These are phyloP conservation scores for Andrena haemorrhoa DNA, from an alignment of 2,888 invertebrate genomes.

Conservation along the genomic window DNA sequence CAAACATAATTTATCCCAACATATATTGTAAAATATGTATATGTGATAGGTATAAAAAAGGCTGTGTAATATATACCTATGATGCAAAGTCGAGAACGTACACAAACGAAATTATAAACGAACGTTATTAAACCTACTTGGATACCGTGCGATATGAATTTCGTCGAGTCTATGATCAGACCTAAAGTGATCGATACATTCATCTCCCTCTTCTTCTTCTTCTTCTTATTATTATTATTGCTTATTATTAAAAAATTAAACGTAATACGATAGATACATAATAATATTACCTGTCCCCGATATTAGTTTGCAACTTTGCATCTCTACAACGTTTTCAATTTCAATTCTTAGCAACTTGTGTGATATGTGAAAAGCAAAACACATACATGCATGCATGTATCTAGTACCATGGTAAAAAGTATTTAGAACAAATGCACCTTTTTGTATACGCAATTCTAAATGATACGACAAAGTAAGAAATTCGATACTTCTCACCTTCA, in stretches of 20 bases:
- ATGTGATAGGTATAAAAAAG: slow-evolving; percentile 42
- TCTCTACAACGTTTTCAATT: slow-evolving; percentile 24
- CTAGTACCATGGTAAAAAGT: not conserved
- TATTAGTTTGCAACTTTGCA: slow-evolving; percentile 24
- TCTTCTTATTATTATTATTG: slow-evolving; percentile 2
- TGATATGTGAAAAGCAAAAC: slow-evolving; percentile 5
- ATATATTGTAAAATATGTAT: slow-evolving; percentile 33
- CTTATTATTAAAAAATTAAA: slow-evolving; percentile 16
- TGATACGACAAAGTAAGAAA: not conserved
- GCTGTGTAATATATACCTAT: slow-evolving; percentile 53
- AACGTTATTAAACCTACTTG: slow-evolving; percentile 2
- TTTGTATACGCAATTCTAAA: not conserved
- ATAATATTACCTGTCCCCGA: not conserved
- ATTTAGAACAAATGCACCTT: slow-evolving; percentile 1
- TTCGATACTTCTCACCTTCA: not conserved
- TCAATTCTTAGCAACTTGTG: not conserved
- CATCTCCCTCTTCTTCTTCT: slow-evolving; percentile 10
- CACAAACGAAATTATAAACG: slow-evolving; percentile 9
- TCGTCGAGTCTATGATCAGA: not conserved
- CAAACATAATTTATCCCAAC: slow-evolving; percentile 11
- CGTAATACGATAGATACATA: not conserved
- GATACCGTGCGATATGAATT: slow-evolving; percentile 15
- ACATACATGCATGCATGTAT: not conserved
- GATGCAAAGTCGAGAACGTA: slow-evolving; percentile 37
- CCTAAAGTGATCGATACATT: slow-evolving; percentile 10